Percentiles rank a stretch among this genome's conserved stretches.
phyloP scores from a whole-genome alignment of 2,113 vertebrate species.

The Haliaeetus leucogaster region DNA sequence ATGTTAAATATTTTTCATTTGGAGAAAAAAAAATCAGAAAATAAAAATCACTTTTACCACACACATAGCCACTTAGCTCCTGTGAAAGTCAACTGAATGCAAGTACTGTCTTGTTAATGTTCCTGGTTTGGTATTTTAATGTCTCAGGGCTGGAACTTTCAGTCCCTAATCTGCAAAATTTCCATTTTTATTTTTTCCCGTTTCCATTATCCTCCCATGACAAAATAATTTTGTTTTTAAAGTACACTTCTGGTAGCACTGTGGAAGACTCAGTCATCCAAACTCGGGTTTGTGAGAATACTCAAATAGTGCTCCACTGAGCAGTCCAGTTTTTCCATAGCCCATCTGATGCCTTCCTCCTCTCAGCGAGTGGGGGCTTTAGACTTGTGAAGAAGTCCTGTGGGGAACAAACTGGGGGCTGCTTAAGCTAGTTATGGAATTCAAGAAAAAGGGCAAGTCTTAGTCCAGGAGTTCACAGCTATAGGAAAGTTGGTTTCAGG shows the following conservation, averaged over 20 bases:
- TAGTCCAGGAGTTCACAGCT: not conserved
- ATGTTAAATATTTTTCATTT: not conserved
- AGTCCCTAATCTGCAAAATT: not conserved
- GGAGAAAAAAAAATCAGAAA: not conserved
- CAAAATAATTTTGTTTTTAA: not conserved
- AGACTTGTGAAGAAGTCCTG: not conserved
- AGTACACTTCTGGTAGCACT: not conserved
- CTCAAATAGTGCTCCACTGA: not conserved
- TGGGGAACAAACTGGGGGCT: not conserved
- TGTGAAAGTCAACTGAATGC: not conserved
- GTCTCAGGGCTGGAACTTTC: not conserved
- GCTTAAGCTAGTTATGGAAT: not conserved
- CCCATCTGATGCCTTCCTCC: not conserved
- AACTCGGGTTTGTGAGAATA: not conserved
- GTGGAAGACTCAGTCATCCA: not conserved
- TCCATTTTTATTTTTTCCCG: accelerated
- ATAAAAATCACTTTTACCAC: not conserved
- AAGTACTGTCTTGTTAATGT: not conserved
- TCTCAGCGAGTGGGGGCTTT: not conserved
- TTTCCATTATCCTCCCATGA: not conserved
- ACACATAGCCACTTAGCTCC: not conserved
- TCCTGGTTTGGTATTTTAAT: not conserved
- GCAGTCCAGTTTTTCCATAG: not conserved
- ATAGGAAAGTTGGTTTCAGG: not conserved
- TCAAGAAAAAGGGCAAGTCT: not conserved